Percentiles rank a stretch among this genome's conserved stretches.
Conservation (phyloP, 2,113 vertebrate species). For the Caracal caracal region DNA sequence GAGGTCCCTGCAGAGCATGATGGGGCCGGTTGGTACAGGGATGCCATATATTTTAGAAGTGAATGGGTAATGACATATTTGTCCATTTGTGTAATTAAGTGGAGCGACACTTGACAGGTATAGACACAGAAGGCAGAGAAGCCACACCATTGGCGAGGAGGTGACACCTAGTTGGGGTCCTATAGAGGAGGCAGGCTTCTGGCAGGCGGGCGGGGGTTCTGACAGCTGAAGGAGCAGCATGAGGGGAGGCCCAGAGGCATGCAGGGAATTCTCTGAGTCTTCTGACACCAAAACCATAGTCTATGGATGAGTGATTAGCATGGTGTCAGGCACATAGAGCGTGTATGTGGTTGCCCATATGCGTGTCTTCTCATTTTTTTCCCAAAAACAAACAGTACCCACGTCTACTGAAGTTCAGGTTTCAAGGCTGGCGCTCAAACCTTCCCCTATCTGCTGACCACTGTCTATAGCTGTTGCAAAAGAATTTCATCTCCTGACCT, state of each 20-base stretch:
- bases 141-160: neutral
- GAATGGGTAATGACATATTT: neutral
- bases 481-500: conserved; percentile 17
- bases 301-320: neutral
- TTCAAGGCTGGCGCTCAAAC: neutral
- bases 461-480: neutral
- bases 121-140: neutral
- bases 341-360: neutral
- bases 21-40: neutral
- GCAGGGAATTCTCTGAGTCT: neutral
- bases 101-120: neutral
- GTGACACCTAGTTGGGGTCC: neutral
- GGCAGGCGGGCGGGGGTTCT: neutral
- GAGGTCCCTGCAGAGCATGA: neutral
- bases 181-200: neutral
- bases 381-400: neutral
- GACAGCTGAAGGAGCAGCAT: neutral
- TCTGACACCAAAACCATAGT: neutral
- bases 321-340: neutral
- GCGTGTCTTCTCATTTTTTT: neutral
- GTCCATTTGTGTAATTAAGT: neutral
- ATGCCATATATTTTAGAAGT: neutral
- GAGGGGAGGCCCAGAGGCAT: neutral
- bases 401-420: neutral
- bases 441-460: neutral